A percentile compares a stretch with the other conserved stretches of the same genome.
phyloP scores from a whole-genome alignment of 1,140 invertebrate species.

The Telenomus remus region DNA sequence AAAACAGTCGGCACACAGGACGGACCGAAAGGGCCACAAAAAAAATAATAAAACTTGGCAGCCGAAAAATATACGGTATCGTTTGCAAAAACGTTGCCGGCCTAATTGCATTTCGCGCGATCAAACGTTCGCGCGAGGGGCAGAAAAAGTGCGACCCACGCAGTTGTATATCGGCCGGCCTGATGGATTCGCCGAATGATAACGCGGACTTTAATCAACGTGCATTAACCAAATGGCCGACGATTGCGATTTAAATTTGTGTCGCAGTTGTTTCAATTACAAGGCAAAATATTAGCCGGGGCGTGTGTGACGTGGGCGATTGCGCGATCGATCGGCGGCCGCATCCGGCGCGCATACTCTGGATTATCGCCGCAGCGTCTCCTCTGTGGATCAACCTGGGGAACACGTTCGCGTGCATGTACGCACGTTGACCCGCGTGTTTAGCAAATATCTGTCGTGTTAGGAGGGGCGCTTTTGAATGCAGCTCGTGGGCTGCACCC shows the following conservation, averaged over 20 bases:
- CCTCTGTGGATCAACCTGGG: constrained; percentile 37
- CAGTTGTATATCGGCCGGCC: too few relatives aligned
- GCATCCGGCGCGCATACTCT: constrained; percentile 7
- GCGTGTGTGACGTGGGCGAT: constrained; percentile 10
- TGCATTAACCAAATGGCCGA: constrained; percentile 36
- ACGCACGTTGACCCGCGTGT: constrained; percentile 31
- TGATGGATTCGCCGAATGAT: constrained; percentile 27
- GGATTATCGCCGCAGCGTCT: background rate
- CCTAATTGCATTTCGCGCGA: too few relatives aligned
- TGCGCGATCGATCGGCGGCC: constrained; percentile 13
- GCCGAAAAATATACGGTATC: too few relatives aligned
- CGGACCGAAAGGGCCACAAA: too few relatives aligned
- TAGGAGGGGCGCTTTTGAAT: too few relatives aligned
- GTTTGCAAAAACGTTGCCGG: too few relatives aligned
- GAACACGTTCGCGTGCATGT: constrained; percentile 33
- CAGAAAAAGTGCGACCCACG: too few relatives aligned
- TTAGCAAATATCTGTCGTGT: constrained; percentile 19
- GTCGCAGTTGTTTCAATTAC: constrained; percentile 14
- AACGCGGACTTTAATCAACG: constrained; percentile 36
- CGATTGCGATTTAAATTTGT: constrained; percentile 37
- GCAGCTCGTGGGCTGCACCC: too few relatives aligned
- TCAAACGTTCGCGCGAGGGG: too few relatives aligned
- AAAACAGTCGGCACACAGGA: too few relatives aligned
- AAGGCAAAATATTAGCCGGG: constrained; percentile 6
- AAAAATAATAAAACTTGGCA: too few relatives aligned